Conservation (phyloP, 35 echinoderm and acorn worm species). For the Ptychodera flava region DNA sequence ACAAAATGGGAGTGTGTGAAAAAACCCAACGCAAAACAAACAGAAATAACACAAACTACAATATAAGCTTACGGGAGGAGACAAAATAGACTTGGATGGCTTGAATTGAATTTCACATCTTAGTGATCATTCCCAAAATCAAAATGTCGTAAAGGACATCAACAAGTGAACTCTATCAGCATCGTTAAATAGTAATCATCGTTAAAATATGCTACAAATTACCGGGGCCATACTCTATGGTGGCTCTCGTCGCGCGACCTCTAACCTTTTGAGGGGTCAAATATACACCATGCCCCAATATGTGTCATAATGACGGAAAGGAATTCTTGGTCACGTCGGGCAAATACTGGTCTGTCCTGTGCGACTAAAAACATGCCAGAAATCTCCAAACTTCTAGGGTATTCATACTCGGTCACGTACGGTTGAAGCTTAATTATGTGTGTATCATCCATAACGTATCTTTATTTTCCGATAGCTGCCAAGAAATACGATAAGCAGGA, state of each 20-base stretch:
- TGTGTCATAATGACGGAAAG: neutral
- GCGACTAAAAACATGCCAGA: no score
- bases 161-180: neutral
- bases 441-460: neutral
- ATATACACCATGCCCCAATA: neutral
- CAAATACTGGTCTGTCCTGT: no score
- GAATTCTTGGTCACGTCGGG: no score
- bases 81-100: no score
- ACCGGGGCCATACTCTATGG: neutral
- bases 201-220: neutral
- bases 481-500: neutral
- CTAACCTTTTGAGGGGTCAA: neutral
- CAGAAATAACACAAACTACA: no score
- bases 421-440: neutral
- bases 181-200: neutral
- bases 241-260: neutral
- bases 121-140: no score
- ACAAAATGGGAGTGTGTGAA: no score
- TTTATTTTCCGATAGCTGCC: neutral
- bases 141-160: neutral
- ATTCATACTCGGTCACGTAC: neutral
- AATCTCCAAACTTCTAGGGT: no score
- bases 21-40: no score
- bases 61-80: no score
- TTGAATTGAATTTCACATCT: no score